Evolutionary conservation across 2,113 vertebrate genomes (phyloP), one percentile per base, ranked within the genome.

Genomic region (Peromyscus leucopus): DNA sequence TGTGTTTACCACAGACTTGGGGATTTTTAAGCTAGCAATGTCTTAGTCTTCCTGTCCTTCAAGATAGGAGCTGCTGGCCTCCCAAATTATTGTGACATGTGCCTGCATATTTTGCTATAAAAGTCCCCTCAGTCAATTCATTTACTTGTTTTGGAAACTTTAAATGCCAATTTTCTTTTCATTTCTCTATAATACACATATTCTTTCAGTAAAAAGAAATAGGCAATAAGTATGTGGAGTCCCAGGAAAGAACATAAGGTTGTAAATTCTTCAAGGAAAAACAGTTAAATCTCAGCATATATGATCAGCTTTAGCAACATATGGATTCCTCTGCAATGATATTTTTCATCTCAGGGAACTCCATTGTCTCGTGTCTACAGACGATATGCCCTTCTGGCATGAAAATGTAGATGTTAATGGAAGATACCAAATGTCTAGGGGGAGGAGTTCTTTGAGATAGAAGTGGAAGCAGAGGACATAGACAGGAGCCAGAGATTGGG

Each of bases 11-110:
- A 51, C 24, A 90, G 95, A 97, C 85, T 97, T 95, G 94, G 94
- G 97, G 97, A 95, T 59, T 97, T 98, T 97, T 93, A 92, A 96
- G 79, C 97, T 95, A 97, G 88, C 71, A 94, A 22, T 95, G 94
- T 76, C 72, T 96, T 80, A 91, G 28, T 90, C 94, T 97, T 97
- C 94, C 84, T 51, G 95, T 85, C n/a, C 55, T 88, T 92, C 86
- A 97, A 61, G 87, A 91, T 48, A 21, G 55, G 76, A n/a, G 42
- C 65, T 63, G 7, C 72, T 55, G n/a, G 4, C 51, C 74, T 80
- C 48, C 69, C 13, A 31, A n/a, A 89, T 96, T 80, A 51, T 26
- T 92, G 3, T 69, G 92, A 78, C 17, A 82, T 13, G 28, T 80
- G 36, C 42, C 39, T 57, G 78, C 9, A 2, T 55, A 31, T 79